Evolutionary conservation across 1,140 invertebrate species (phyloP).

Genomic region (Acromyrmex charruanus): DNA sequence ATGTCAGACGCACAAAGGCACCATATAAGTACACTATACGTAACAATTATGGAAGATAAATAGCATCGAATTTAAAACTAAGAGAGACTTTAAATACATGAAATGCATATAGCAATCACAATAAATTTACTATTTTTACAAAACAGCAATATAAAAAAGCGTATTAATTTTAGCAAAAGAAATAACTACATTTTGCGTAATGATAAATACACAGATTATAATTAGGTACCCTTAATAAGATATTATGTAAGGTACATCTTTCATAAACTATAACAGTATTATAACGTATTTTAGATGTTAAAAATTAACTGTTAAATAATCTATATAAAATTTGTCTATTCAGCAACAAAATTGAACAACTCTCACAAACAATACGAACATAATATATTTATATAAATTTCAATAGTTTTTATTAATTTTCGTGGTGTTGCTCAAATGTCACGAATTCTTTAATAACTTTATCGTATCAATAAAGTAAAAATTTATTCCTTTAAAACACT

Average conservation of each 20-base stretch:
- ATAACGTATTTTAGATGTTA: too few species aligned
- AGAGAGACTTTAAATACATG: not conserved
- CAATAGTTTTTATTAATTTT: too few species aligned
- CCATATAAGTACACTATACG: not conserved
- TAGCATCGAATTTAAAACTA: not conserved
- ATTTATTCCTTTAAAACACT: too few species aligned
- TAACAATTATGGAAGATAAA: constrained; percentile 21
- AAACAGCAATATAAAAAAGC: not conserved
- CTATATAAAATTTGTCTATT: too few species aligned
- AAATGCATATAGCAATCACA: not conserved
- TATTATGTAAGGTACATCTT: not conserved
- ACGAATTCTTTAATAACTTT: too few species aligned
- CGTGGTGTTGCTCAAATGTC: too few species aligned
- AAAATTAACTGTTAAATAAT: too few species aligned
- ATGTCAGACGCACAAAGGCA: constrained; percentile 31
- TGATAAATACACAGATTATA: not conserved
- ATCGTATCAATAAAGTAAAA: too few species aligned
- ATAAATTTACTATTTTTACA: not conserved
- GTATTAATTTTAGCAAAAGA: not conserved
- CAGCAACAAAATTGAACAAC: too few species aligned
- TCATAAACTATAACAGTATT: not conserved
- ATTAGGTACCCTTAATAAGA: not conserved
- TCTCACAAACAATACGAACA: too few species aligned
- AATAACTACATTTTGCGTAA: not conserved
- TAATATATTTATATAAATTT: too few species aligned